Conservation (phyloP, 2,888 invertebrate species). For the Scaptomyza tumidula region DNA sequence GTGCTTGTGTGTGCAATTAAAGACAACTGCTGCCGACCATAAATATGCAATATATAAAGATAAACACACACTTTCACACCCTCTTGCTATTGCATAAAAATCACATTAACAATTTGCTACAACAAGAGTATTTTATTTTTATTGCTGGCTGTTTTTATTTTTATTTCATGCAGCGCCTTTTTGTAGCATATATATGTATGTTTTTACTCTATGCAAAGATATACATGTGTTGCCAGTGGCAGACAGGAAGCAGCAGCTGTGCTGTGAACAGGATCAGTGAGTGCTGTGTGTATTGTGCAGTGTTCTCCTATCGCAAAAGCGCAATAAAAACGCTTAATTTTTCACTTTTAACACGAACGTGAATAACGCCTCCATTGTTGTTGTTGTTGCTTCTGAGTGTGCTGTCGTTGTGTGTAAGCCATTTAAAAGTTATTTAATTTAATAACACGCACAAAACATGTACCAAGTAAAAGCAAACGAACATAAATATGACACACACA, state of each 20-base stretch:
- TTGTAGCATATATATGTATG: conserved; percentile 20
- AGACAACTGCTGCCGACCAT: conserved; percentile 65
- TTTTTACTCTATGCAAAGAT: conserved; percentile 58
- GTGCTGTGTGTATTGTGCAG: conserved; percentile 49
- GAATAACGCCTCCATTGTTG: conserved; percentile 52
- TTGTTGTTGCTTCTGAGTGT: conserved; percentile 30
- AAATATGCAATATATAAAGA: conserved; percentile 68
- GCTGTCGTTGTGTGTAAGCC: conserved; percentile 64
- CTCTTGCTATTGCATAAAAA: conserved; percentile 72
- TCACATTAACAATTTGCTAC: conserved; percentile 81
- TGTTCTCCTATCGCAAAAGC: conserved; percentile 59
- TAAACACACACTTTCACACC: conserved; percentile 6
- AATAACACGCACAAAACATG: conserved; percentile 74
- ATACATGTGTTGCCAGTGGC: conserved; percentile 73
- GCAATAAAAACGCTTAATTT: conserved; percentile 80
- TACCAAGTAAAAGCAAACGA: conserved; percentile 65
- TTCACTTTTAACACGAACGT: conserved; percentile 72
- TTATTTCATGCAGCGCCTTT: conserved; percentile 69
- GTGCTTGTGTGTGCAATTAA: conserved; percentile 57
- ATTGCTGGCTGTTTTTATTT: conserved; percentile 80
- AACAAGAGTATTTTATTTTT: conserved; percentile 80
- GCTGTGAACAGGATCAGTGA: conserved; percentile 29
- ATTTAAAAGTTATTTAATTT: conserved; percentile 80
- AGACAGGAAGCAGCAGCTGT: conserved; percentile 26
- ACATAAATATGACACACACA: conserved; percentile 43